Evolutionary conservation across 2,797 vertebrate genomes (phyloP), one percentile per base, ranked within the genome.

Genomic region (Rhynchotus rufescens): DNA sequence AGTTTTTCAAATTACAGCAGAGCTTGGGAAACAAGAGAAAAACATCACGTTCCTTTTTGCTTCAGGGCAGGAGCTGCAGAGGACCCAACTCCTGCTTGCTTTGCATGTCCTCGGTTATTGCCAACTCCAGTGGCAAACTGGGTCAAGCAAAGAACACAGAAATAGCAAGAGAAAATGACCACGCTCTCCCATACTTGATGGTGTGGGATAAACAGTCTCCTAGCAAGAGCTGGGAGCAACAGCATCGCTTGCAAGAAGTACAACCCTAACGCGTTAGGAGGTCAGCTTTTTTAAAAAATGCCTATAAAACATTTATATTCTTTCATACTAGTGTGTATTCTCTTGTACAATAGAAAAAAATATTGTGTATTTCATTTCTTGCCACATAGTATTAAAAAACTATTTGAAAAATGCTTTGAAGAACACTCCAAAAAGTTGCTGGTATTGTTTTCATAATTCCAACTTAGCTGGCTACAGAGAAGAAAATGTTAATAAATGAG

Each of bases 341-440:
- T 66, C 57, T 71, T 87, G 56, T 74, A 93, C 84, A 95, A 95
- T 73, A 87, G 79, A 85, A 93, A 73, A 73, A 93, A 95, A 69
- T 60, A 92, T 3, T 85, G 60, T 30, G 66, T 38, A 66, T 90
- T 94, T 89, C 60, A 73, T 75, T 84, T 94, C 88, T 93, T 87
- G 80, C 92, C 90, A 90, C 90, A 94, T 86, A 85, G 44, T 80
- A 89, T 54, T 86, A 44, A 73, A 94, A 93, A 96, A 74, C 49
- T 92, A 96, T 94, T 93, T 92, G 36, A 80, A 87, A 94, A 96
- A 95, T 94, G 93, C 94, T 94, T 96, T 94, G 94, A 96, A 91
- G 86, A 61, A 49, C 21, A 49, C 49, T 89, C 61, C 57, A 84
- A 82, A 92, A 59, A 8, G 69, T 73, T 78, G 40, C 36, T 94